phyloP scores from a whole-genome alignment of 2,113 vertebrate species.

The Puma concolor region DNA sequence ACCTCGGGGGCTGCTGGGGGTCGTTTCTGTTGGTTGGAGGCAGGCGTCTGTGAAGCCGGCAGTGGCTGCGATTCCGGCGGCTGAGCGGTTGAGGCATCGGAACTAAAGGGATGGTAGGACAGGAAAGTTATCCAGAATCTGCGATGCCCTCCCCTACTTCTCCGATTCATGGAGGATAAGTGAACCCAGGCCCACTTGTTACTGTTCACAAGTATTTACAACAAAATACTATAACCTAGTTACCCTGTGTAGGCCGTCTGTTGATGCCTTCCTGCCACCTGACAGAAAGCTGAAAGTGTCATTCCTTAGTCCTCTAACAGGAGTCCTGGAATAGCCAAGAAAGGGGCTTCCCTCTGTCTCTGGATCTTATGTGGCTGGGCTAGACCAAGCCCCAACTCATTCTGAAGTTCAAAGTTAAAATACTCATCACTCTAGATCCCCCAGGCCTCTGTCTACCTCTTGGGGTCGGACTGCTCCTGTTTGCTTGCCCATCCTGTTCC shows the following conservation, averaged over 20 bases:
- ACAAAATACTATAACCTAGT: background rate
- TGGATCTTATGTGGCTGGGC: background rate
- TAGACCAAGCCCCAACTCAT: background rate
- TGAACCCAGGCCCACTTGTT: background rate
- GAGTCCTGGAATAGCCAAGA: background rate
- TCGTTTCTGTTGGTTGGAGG: conserved; percentile 93
- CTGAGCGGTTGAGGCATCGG: conserved; percentile 95
- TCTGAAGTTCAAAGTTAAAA: background rate
- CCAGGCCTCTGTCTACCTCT: conserved; percentile 87
- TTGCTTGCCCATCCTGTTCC: conserved; percentile 99
- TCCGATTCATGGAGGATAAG: background rate
- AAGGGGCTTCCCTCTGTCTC: background rate
- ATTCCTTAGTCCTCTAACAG: background rate
- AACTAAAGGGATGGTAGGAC: conserved; percentile 83
- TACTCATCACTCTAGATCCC: background rate
- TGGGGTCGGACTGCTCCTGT: conserved; percentile 96
- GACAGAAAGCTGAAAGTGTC: background rate
- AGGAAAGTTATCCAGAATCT: background rate
- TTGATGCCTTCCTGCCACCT: background rate
- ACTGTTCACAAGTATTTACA: background rate
- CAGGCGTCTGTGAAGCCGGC: conserved; percentile 95
- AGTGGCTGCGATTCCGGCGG: conserved; percentile 96
- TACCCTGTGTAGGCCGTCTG: background rate
- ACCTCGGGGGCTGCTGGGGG: conserved; percentile 94
- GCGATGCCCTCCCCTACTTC: background rate